phyloP scores from a whole-genome alignment of 2,113 vertebrate genomes.

The Leucoraja erinaceus region DNA sequence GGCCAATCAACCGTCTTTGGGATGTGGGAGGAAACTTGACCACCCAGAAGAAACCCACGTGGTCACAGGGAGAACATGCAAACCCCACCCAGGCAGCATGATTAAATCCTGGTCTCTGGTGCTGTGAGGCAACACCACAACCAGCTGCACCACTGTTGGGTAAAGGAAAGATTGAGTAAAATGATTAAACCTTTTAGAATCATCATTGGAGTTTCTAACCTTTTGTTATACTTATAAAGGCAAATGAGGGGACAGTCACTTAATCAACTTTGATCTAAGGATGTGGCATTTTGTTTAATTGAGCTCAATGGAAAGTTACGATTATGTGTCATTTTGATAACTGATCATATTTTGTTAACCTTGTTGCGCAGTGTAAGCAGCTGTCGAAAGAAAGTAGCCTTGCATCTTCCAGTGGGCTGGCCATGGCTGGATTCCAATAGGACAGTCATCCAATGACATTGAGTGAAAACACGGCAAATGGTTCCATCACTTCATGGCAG shows the following conservation, averaged over 20 bases:
- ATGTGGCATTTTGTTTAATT: constrained; percentile 21
- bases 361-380: background rate
- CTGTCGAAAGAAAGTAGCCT: background rate
- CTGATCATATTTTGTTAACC: background rate
- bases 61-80: no score
- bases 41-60: no score
- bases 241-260: background rate
- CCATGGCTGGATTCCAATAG: background rate
- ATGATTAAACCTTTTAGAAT: background rate
- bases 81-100: no score
- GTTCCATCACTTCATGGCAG: background rate
- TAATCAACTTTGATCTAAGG: constrained; percentile 24
- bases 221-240: background rate
- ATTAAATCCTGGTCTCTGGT: no score
- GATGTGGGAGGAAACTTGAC: no score
- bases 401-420: background rate
- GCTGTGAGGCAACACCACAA: no score
- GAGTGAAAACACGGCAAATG: background rate
- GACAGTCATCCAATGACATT: background rate
- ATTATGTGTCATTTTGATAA: constrained; percentile 24
- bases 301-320: background rate
- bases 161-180: background rate
- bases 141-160: no score
- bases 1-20: no score
- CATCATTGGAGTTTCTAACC: background rate